Base-by-base conservation (phyloP, 1,140 invertebrate species). In the Drosophila repletoides region DNA sequence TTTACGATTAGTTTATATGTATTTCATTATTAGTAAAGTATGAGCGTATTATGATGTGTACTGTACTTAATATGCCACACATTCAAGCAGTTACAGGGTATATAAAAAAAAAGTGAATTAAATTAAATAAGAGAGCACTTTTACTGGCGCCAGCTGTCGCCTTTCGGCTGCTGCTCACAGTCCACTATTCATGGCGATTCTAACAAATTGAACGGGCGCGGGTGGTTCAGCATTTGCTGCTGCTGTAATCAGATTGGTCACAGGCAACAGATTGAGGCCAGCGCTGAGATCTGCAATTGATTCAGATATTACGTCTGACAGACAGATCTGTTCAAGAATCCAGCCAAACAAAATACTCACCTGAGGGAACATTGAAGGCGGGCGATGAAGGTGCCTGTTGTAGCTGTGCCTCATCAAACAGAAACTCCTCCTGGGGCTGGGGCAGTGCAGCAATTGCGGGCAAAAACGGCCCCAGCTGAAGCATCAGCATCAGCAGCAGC, bases 161-260 rank as follows among this genome's bases (percentile, higher is more conserved):
- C 9, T 19, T 12, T 4, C 15, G 46, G 36, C 41, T 14, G 17
- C 43, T 12, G 14, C 52, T 75, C 45, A 83, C 17, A 88, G 71
- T 10, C 80, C 86, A 28, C 87, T 88, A 48, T 88, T 88, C 71
- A 88, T 77, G 60, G 80, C 81, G 40, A 56, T 55, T 17, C 87
- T 80, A 10, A 88, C 64, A 19, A 81, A 76, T 36, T 86, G 86
- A 19, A 79, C 29, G 4, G 87, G 87, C 15, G 73, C 74, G 9
- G 87, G 86, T 12, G 68, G 65, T 51, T 79, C 70, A 5, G 69
- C 55, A n/a, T 73, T 83, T 3, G 74, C 80, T 2, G 87, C 76
- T 9, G 87, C 87, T 5, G 74, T 66, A 26, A 88, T 86, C 12
- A 88, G 56, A 68, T 58, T 81, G 14, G 58, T 77, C 10, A 86